Evolutionary conservation across 2,888 invertebrate genomes (phyloP), one percentile per base, ranked within the genome.

Genomic region (Pyrgus malvae): DNA sequence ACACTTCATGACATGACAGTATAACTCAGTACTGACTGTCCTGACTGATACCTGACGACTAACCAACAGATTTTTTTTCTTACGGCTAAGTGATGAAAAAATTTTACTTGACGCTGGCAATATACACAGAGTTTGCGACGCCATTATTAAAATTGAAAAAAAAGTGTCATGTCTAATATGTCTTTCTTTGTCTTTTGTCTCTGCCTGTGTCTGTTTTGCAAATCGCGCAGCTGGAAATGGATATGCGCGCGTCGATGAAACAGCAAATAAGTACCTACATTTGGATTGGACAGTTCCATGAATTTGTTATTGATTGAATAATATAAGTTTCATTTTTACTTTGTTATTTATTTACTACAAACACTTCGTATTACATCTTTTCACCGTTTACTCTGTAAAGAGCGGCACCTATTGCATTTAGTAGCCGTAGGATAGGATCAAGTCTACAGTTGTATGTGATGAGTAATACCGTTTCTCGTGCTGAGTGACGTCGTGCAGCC

Each of bases 391-490:
- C 66, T 73, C 70, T 74, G 67, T 63, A 65, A 64, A 64, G 69
- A 66, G 66, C 58, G 70, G 66, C 67, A 65, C 59, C 63, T 64
- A 67, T 59, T 66, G 55, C 38, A 57, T 59, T 19, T 51, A n/a
- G n/a, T n/a, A n/a, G n/a, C 63, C 61, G 65, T 69, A 73, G 73
- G 72, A 73, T 69, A 69, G 76, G 12, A 14, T 16, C 14, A n/a
- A n/a, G 12, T 33, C 12, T 33, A 33, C 21, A 60, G 60, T 51
- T 57, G 56, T 27, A 51, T 56, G 71, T 80, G 76, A 87, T 88
- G 88, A 86, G 83, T 86, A 89, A 86, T 86, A 83, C 83, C 80
- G 80, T 83, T 82, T 75, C 68, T 80, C 77, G 77, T 81, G 80
- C 69, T 77, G 83, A 80, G 86, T 87, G 83, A 85, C 84, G 84